Evolutionary conservation across 2,113 vertebrate species (phyloP).

Genomic region (Pampusana beccarii): DNA sequence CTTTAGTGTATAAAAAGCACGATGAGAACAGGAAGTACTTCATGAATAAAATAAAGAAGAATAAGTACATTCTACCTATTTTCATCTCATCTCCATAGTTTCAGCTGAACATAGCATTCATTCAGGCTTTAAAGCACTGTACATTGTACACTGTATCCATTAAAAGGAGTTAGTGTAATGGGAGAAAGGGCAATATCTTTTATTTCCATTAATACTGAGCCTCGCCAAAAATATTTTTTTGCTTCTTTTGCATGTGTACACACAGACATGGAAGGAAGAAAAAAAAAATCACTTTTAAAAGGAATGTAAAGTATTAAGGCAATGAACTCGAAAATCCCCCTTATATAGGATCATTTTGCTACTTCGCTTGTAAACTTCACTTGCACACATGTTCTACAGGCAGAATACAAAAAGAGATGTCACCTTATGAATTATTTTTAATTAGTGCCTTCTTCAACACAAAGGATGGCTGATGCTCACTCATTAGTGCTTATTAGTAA

Average conservation of each 20-base stretch:
- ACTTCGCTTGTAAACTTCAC: background rate
- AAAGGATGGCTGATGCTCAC: background rate
- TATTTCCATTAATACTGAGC: background rate
- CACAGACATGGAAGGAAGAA: background rate
- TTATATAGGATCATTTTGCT: background rate
- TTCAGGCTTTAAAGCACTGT: background rate
- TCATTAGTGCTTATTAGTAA: constrained; percentile 29
- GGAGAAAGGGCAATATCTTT: background rate
- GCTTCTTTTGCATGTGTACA: background rate
- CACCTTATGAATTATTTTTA: background rate
- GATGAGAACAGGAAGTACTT: constrained; percentile 4
- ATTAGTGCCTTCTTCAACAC: constrained; percentile 14
- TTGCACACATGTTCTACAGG: background rate
- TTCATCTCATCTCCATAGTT: background rate
- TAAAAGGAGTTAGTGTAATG: background rate
- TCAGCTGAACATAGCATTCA: background rate
- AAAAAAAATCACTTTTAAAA: background rate
- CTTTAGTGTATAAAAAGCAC: background rate
- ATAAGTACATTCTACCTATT: background rate
- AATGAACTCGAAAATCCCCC: background rate
- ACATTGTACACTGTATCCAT: background rate
- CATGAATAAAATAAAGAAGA: background rate
- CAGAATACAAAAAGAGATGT: background rate
- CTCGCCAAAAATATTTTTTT: background rate
- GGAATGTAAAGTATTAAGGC: background rate